Evolutionary conservation across 2,113 vertebrate species (phyloP), one percentile per base, ranked within the genome.

Genomic region (Pomatostomus ruficeps): DNA sequence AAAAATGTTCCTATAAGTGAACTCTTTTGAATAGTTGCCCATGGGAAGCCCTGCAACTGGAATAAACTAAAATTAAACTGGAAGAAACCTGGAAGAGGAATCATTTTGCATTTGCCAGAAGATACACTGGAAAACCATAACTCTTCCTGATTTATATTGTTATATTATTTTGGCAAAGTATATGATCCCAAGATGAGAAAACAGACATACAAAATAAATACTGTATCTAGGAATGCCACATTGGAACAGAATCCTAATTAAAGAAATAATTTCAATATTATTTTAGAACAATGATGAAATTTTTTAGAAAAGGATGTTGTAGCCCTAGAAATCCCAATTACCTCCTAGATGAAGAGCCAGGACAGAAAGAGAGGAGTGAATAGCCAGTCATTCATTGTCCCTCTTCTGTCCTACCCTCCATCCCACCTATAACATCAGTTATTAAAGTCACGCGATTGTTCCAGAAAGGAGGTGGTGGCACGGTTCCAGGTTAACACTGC

Each of bases 41-140:
- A 3, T 66, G 66, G 25, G 52, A 92, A 92, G 21, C 21, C 21
- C 45, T 81, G 55, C 91, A 66, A 91, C 66, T 83, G 42, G 57
- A 92, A 61, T 75, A 85, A 94, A 87, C 46, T 70, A 88, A 89
- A 95, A 85, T 67, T 68, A 79, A 91, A 79, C 35, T 89, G 46
- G 22, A 93, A 68, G 35, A 76, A 61, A 85, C 43, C 14, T 65
- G 61, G 73, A 81, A 89, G 48, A 88, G 7, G 28, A 88, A 74
- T 77, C 0, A 55, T 88, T 86, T 77, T 71, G 21, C 26, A 58
- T 66, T 85, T 91, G 63, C 67, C 88, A 86, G 59, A 76, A 84
- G 82, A 79, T 73, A 76, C 13, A 20, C 33, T 85, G 63, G 58
- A 95, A 93, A 92, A 74, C 23, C 6, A 42, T 70, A 38, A 70